Base-by-base conservation (phyloP, 2,113 vertebrate genomes). In the Electrona antarctica region DNA sequence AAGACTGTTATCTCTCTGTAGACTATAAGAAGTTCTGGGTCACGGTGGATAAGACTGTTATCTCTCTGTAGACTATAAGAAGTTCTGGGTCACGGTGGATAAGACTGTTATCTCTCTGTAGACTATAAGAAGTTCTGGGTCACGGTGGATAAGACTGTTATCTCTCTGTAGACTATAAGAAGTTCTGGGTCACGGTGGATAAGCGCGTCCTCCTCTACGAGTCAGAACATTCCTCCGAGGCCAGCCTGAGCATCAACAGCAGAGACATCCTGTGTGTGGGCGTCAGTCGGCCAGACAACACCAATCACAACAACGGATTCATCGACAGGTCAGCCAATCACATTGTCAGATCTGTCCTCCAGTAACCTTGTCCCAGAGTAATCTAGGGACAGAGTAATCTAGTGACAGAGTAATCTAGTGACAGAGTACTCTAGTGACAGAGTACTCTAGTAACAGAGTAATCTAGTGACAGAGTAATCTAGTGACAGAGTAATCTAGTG, bases 181-280 rank as follows among this genome's bases (percentile, higher is more conserved):
- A 90, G 69, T 93, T 87, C 1, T 97, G 96, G 96, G 96, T 95
- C 65, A 91, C 92, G 0, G 88, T 97, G 90, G 95, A 96, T 71
- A 93, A 80, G 72, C 85, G 87, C 2, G 88, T 97, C 73, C 84
- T 94, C 6, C 90, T 96, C 68, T 96, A 94, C 0, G 95, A 96
- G 84, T 94, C 92, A 0, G 95, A 96, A 51, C 92, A 88, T 33
- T 93, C 93, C 51, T 33, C 85, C 0, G 95, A 96, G 28, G 90
- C 94, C 8, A 73, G 91, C 76, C 64, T 93, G 63, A 94, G 91
- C 90, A 92, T 97, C 13, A 88, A 89, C 21, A 71, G 91, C 0
- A 91, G 85, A 49, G 95, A 97, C 77, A 90, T 97, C 0, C 55
- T 96, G 69, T 96, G 95, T 81, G 58, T 97, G 71, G 95, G 94